phyloP scores from a whole-genome alignment of 2,113 vertebrate genomes.

The Xiphophorus couchianus region DNA sequence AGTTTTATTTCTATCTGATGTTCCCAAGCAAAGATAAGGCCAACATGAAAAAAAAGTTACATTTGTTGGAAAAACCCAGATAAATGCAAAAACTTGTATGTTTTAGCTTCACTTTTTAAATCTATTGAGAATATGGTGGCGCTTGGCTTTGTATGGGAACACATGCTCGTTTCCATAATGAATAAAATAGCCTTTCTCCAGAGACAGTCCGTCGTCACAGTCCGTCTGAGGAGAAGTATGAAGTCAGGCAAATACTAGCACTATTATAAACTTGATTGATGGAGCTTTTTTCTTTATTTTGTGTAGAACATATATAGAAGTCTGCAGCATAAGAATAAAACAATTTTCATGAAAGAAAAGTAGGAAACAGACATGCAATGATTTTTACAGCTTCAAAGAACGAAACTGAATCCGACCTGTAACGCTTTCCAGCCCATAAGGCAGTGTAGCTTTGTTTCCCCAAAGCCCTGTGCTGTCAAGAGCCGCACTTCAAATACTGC shows the following conservation, averaged over 20 bases:
- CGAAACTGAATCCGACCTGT: conserved; percentile 38
- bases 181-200: conserved; percentile 67
- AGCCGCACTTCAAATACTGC: conserved; percentile 41
- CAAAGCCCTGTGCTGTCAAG: conserved; percentile 52
- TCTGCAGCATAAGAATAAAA: conserved; percentile 34
- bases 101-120: conserved; percentile 20
- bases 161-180: conserved; percentile 63
- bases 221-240: conserved; percentile 28
- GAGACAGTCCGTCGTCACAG: conserved; percentile 24
- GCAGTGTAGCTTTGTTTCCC: conserved; percentile 42
- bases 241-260: conserved; percentile 30
- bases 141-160: conserved; percentile 33
- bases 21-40: conserved; percentile 67
- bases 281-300: conserved; percentile 22
- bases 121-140: conserved; percentile 32
- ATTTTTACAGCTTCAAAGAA: conserved; percentile 22
- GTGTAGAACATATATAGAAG: conserved; percentile 19
- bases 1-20: conserved; percentile 80
- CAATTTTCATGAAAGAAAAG: conserved; percentile 15
- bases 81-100: conserved; percentile 61
- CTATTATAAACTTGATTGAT: conserved; percentile 43
- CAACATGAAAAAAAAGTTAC: conserved; percentile 33
- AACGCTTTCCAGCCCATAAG: conserved; percentile 39
- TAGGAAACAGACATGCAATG: conserved; percentile 12
- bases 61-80: conserved; percentile 63